Evolutionary conservation across 1,140 invertebrate species (phyloP).

Genomic region (Drosophila pandora): DNA sequence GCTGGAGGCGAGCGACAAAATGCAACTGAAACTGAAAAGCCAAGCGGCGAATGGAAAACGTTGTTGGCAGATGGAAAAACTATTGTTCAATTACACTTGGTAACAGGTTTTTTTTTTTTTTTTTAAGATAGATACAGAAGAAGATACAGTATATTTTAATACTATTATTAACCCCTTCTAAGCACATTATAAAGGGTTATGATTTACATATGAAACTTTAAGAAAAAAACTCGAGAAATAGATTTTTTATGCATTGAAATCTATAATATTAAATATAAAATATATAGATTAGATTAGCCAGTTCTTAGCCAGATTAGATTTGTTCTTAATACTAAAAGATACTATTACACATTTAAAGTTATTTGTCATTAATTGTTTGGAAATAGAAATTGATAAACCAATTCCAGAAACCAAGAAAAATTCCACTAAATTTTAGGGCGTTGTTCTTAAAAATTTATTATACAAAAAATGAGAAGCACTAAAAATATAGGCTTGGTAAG

Average conservation of each 20-base stretch:
- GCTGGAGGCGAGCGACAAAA: slow-evolving; percentile 68
- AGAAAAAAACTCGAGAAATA: no score
- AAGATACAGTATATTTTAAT: neutral
- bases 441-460: neutral
- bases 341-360: no score
- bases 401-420: neutral
- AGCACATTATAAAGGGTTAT: no score
- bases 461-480: neutral
- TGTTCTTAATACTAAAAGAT: no score
- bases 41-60: slow-evolving; percentile 43
- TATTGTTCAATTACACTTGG: slow-evolving; percentile 57
- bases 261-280: no score
- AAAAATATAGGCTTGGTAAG: neutral
- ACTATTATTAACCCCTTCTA: no score
- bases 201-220: no score
- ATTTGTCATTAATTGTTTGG: no score
- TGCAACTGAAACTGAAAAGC: slow-evolving; percentile 76
- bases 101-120: slow-evolving; percentile 40
- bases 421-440: neutral
- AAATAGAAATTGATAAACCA: no score
- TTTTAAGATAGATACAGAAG: neutral
- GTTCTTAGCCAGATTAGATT: no score
- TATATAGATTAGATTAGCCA: no score
- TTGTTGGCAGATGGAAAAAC: slow-evolving; percentile 60
- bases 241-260: no score